Conservation (phyloP, 1,140 invertebrate species). For the Probaryconus sp. region DNA sequence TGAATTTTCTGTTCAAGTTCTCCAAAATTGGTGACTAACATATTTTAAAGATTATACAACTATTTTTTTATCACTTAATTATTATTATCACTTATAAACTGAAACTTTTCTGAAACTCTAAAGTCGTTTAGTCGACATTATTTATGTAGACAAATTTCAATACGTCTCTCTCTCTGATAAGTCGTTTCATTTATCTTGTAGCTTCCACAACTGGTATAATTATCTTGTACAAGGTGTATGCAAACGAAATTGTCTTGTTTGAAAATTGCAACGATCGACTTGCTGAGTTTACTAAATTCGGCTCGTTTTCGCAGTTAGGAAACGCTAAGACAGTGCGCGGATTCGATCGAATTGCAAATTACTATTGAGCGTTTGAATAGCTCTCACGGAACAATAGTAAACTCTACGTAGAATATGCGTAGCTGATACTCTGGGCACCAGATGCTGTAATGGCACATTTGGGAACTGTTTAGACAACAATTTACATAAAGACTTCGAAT, state of each 20-base stretch:
- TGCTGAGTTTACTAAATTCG: constrained; percentile 43
- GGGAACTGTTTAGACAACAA: constrained; percentile 53
- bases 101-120: too few relatives aligned
- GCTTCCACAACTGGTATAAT: neutral
- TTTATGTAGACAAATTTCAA: too few relatives aligned
- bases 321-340: constrained; percentile 30
- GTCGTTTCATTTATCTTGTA: too few relatives aligned
- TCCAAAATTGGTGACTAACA: too few relatives aligned
- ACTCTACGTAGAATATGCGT: constrained; percentile 42
- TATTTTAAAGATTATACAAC: too few relatives aligned
- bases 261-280: constrained; percentile 48
- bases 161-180: too few relatives aligned
- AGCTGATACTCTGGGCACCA: constrained; percentile 25
- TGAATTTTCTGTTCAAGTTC: too few relatives aligned
- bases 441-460: constrained; percentile 52
- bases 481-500: constrained; percentile 43
- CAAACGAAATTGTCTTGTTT: constrained; percentile 30
- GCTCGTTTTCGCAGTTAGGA: constrained; percentile 18
- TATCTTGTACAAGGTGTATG: neutral
- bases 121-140: too few relatives aligned
- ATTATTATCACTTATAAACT: too few relatives aligned
- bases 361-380: constrained; percentile 48
- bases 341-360: constrained; percentile 56
- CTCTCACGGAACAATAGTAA: constrained; percentile 34
- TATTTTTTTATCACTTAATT: too few relatives aligned